Conservation (phyloP, 2,888 invertebrate genomes). For the Ornithoptera alexandrae region DNA sequence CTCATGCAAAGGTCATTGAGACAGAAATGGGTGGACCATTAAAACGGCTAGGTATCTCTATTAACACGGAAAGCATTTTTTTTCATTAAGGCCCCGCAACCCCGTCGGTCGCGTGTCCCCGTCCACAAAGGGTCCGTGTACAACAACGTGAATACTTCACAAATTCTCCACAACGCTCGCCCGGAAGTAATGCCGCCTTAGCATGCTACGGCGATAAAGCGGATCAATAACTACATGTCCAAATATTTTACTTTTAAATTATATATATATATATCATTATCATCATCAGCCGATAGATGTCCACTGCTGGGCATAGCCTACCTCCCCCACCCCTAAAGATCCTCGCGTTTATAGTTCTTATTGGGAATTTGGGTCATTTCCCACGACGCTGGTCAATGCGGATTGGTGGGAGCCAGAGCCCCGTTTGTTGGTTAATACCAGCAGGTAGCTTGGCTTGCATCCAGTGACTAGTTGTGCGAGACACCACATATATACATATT, state of each 20-base stretch:
- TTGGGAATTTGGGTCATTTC: too few relatives aligned
- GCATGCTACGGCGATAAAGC: conserved; percentile 36
- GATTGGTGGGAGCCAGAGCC: too few relatives aligned
- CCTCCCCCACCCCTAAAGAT: too few relatives aligned
- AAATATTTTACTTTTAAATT: conserved; percentile 29
- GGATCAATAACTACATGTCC: conserved; percentile 33
- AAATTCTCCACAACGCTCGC: conserved; percentile 31
- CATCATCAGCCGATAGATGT: too few relatives aligned
- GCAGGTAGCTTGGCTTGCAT: too few relatives aligned
- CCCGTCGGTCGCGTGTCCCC: conserved; percentile 34
- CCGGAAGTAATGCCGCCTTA: conserved; percentile 34
- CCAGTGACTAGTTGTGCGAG: too few relatives aligned
- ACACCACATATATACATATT: too few relatives aligned
- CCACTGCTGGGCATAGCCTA: too few relatives aligned
- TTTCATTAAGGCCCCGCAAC: conserved; percentile 37
- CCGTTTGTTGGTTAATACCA: too few relatives aligned
- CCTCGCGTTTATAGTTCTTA: too few relatives aligned
- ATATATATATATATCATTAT: neutral
- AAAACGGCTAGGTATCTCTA: conserved; percentile 30
- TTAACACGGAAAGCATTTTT: conserved; percentile 37
- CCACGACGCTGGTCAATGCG: too few relatives aligned
- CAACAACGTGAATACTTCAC: conserved; percentile 35
- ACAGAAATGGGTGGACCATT: conserved; percentile 25
- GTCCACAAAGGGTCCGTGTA: conserved; percentile 31
- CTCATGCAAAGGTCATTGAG: conserved; percentile 29